Base-by-base conservation (phyloP, 2,797 vertebrate genomes). In the Coendou prehensilis region DNA sequence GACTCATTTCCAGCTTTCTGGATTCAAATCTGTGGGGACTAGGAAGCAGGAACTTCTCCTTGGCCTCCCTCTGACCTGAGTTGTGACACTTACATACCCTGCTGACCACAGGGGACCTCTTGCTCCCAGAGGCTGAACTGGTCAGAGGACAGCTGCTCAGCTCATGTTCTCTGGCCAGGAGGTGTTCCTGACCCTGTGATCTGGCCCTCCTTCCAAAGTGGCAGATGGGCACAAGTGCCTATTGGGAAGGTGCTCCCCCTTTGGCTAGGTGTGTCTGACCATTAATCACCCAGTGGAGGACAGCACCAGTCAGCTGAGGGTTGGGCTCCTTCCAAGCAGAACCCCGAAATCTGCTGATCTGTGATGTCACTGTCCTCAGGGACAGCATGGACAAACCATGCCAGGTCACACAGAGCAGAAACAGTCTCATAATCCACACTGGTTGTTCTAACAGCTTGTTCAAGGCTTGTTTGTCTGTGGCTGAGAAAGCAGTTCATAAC, bases 121-220 rank as follows among this genome's bases (percentile, higher is more conserved):
- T n/a, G 80, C 97, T 97, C 96, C 91, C 97, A 97, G 73, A 37
- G 97, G 97, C 97, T 93, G 90, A 94, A 97, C 97, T 98, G 97
- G 96, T 17, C 91, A 98, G 96, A 98, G 97, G 90, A 98, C 98
- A 98, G 98, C 98, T 98, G 98, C 97, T 98, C 93, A 9, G 95
- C 96, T 98, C 96, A 59, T 93, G 90, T 96, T 92, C 85, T 90
- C 61, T 33, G 89, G 82, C 92, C 93, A 90, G 87, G 87, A 95
- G 67, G 93, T 41, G 96, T 98, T 97, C 97, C 97, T 97, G 97
- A 98, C 97, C 98, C 98, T 98, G 96, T 98, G 98, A 98, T 98
- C 89, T 97, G 97, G 98, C 76, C 89, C 96, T 88, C 59, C 85
- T 4, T 93, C 95, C 50, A 79, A 95, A 94, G 88, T 73, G 88